A percentile compares a stretch with the other conserved stretches of the same genome.
phyloP scores from a whole-genome alignment of 1,140 invertebrate species.

The Brachionus manjavacas region DNA sequence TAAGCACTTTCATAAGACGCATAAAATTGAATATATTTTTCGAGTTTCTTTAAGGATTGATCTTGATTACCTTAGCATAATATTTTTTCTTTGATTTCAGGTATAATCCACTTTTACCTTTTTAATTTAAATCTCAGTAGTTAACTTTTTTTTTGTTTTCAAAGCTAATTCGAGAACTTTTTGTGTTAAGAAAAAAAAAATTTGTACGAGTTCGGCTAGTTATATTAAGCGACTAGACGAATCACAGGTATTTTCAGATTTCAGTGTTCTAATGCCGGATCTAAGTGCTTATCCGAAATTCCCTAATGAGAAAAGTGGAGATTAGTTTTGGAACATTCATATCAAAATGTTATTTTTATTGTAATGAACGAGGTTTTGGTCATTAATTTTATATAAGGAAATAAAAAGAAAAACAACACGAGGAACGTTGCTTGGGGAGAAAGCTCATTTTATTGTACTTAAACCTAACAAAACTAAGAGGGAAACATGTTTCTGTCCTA shows the following conservation, averaged over 20 bases:
- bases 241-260: neutral
- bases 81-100: neutral
- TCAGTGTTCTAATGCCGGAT: neutral
- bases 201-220: neutral
- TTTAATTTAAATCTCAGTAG: neutral
- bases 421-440: too few relatives aligned
- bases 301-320: neutral
- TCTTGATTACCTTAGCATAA: neutral
- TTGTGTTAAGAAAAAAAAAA: neutral
- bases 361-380: too few relatives aligned
- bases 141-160: neutral
- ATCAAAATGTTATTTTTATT: too few relatives aligned
- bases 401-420: too few relatives aligned
- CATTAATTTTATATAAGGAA: too few relatives aligned
- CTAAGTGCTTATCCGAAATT: neutral
- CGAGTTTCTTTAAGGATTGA: neutral
- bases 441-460: too few relatives aligned
- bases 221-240: neutral
- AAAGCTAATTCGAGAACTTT: neutral
- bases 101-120: neutral
- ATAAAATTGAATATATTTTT: neutral
- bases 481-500: too few relatives aligned
- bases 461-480: too few relatives aligned
- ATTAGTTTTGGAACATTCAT: neutral
- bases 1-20: neutral